These are phyloP conservation scores for Yponomeuta evonymella DNA, from an alignment of 2,888 invertebrate species.

Conservation along the genomic window DNA sequence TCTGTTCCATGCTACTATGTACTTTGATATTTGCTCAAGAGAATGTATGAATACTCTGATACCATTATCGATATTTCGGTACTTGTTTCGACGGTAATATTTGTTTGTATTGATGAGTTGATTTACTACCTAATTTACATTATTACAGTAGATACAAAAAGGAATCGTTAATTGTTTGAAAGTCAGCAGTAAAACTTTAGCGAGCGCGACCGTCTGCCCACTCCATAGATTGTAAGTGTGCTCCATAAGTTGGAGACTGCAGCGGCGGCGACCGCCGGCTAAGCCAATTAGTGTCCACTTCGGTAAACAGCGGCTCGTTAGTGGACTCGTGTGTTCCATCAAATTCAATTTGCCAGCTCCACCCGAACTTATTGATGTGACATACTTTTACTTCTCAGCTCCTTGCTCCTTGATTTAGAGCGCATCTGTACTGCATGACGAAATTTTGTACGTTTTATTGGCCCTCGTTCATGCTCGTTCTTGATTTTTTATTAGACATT, in stretches of 20 bases:
- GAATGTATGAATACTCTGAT: no score
- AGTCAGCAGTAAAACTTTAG: constrained; percentile 9
- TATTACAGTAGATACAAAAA: not conserved
- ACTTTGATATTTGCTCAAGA: no score
- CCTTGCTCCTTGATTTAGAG: constrained; percentile 14
- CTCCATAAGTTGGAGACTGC: constrained; percentile 9
- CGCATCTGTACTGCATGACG: constrained; percentile 13
- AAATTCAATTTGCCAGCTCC: constrained; percentile 71
- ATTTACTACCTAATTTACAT: no score
- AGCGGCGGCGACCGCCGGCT: constrained; percentile 56
- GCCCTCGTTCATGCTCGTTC: not conserved
- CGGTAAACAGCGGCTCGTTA: constrained; percentile 75
- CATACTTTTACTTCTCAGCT: constrained; percentile 31
- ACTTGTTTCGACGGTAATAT: no score
- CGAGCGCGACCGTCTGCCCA: constrained; percentile 7
- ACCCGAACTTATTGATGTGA: constrained; percentile 69
- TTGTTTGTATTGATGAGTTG: no score
- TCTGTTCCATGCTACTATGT: no score
- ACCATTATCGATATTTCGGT: no score
- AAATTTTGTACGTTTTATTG: not conserved
- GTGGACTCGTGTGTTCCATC: constrained; percentile 74
- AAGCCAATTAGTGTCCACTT: constrained; percentile 76
- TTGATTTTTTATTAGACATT: no score
- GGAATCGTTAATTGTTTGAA: constrained; percentile 10
- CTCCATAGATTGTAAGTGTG: constrained; percentile 14